A percentile compares a stretch with the other conserved stretches of the same genome.
Conservation (phyloP, 2,113 vertebrate species). For the Myodes glareolus region DNA sequence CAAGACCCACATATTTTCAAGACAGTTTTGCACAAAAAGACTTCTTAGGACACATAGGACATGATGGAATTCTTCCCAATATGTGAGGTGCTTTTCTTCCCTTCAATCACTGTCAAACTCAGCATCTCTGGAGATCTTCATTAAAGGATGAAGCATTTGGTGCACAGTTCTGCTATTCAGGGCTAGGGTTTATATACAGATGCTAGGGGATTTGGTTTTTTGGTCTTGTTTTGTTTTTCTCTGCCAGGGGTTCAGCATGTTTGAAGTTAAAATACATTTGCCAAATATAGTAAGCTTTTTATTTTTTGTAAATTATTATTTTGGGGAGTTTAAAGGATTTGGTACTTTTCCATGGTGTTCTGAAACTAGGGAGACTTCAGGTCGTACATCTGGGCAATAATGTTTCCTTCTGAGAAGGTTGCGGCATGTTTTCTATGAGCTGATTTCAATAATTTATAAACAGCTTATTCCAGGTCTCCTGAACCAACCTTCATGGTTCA, state of each 20-base stretch:
- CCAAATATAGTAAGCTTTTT: constrained; percentile 44
- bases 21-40: not conserved
- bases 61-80: not conserved
- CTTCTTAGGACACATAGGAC: not conserved
- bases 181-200: not conserved
- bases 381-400: not conserved
- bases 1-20: not conserved
- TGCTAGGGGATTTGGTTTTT: not conserved
- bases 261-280: not conserved
- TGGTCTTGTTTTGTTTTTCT: not conserved
- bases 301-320: constrained; percentile 48
- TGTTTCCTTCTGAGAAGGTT: not conserved
- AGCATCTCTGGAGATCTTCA: not conserved
- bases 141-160: not conserved
- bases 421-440: not conserved
- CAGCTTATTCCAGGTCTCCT: not conserved
- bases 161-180: not conserved
- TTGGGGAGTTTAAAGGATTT: constrained; percentile 3
- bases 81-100: not conserved
- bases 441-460: constrained; percentile 54
- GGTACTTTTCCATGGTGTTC: constrained; percentile 7
- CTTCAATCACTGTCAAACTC: not conserved
- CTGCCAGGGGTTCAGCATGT: not conserved
- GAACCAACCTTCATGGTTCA: constrained; percentile 1
- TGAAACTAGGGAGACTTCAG: constrained; percentile 22